Conservation (phyloP, 2,113 vertebrate species). For the Ceyx cyanopectus region DNA sequence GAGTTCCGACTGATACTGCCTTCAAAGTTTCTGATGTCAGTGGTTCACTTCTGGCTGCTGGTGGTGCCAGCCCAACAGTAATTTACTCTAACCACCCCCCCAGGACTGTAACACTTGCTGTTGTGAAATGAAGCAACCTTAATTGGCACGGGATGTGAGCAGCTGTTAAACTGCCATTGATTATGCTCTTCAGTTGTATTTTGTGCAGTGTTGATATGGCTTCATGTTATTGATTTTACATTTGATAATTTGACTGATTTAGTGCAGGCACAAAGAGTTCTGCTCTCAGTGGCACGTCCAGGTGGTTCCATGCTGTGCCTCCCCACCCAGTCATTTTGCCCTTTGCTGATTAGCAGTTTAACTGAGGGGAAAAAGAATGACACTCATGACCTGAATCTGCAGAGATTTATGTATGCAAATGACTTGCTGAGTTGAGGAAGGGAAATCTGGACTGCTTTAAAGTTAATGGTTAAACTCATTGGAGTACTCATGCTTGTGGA, state of each 20-base stretch:
- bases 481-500: not conserved
- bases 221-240: not conserved
- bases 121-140: fast-evolving
- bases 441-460: not conserved
- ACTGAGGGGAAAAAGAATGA: not conserved
- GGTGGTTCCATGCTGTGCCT: not conserved
- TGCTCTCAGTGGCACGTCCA: not conserved
- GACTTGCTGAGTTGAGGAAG: not conserved
- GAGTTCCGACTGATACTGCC: not conserved
- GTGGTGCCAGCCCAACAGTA: fast-evolving
- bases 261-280: not conserved
- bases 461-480: not conserved
- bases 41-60: not conserved
- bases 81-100: fast-evolving
- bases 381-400: not conserved
- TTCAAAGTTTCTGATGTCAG: not conserved
- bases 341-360: not conserved
- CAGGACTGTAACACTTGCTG: not conserved
- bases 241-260: not conserved
- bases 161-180: not conserved
- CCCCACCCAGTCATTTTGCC: not conserved
- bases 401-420: not conserved
- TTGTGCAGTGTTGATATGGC: not conserved
- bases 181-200: not conserved
- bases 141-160: fast-evolving